Evolutionary conservation across 1,140 invertebrate species (phyloP), one percentile per base, ranked within the genome.

Genomic region (Bombus impatiens): DNA sequence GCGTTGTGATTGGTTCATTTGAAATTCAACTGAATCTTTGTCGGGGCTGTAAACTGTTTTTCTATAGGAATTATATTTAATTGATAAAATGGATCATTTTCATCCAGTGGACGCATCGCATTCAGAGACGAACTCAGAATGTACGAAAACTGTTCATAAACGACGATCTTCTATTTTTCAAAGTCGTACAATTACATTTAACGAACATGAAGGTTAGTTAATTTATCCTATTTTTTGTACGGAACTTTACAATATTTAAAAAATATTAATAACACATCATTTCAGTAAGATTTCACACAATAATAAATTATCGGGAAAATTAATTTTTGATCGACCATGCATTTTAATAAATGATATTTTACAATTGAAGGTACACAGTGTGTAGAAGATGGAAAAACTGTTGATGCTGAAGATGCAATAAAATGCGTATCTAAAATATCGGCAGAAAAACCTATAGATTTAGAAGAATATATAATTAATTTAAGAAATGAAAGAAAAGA

Each of bases 161-260:
- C 89, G 93, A 1, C 87, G 92, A 62, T 93, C 93, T 10, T 89
- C 84, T 13, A 53, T 93, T 80, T 94, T 93, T 35, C 87, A 90
- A 22, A 78, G 87, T 40, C 87, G 87, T 53, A 74, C 78, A 0
- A 68, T 82, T 37, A 13, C 32, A 18, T 42, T 40, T 35, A 42
- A 87, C 9, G 53, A 65, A 15, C 3, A 65, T 71, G 44, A 84
- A 91, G 88, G 90, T 92, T 89, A 88, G 90, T 76, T 59, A 2
- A 70, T 72, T 65, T 40, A 70, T 57, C 76, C 8, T 59, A n/a
- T 72, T 6, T 35, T 82, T 68, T 32, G 1, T 44, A 8, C 22
- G 6, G 9, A 57, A 74, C 57, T 13, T 67, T 59, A 9, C 25
- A 67, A 70, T 35, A 25, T 65, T 13, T 74, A 44, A n/a, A 32